phyloP scores from a whole-genome alignment of 2,797 vertebrate genomes.

The Pogoniulus pusillus region DNA sequence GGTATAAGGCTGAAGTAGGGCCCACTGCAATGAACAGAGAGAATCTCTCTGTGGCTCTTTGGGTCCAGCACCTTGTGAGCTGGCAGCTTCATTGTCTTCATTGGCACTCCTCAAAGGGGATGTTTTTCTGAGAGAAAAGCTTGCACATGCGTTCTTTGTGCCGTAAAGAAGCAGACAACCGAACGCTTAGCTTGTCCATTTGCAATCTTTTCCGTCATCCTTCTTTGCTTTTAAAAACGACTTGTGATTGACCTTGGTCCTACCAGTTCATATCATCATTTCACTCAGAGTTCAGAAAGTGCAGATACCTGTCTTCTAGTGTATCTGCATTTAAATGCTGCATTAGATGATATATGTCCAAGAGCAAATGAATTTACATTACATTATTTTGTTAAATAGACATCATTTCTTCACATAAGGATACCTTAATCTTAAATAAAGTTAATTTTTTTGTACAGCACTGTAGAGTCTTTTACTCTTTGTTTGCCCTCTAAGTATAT shows the following conservation, averaged over 20 bases:
- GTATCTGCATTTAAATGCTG: neutral
- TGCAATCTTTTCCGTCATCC: neutral
- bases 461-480: neutral
- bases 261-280: neutral
- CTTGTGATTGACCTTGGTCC: neutral
- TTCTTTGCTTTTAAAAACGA: neutral
- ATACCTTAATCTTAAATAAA: neutral
- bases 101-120: neutral
- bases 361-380: neutral
- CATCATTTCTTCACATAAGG: neutral
- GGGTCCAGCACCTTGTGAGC: neutral
- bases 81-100: neutral
- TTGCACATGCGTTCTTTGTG: neutral
- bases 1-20: neutral
- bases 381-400: neutral
- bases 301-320: neutral
- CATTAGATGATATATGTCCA: neutral
- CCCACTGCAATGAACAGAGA: neutral
- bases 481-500: neutral
- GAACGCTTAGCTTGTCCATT: neutral
- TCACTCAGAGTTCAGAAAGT: neutral
- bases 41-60: rapidly evolving
- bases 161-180: neutral
- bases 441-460: neutral
- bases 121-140: neutral